These are phyloP conservation scores for Hybognathus amarus DNA, from an alignment of 2,797 vertebrate species.

Conservation along the genomic window DNA sequence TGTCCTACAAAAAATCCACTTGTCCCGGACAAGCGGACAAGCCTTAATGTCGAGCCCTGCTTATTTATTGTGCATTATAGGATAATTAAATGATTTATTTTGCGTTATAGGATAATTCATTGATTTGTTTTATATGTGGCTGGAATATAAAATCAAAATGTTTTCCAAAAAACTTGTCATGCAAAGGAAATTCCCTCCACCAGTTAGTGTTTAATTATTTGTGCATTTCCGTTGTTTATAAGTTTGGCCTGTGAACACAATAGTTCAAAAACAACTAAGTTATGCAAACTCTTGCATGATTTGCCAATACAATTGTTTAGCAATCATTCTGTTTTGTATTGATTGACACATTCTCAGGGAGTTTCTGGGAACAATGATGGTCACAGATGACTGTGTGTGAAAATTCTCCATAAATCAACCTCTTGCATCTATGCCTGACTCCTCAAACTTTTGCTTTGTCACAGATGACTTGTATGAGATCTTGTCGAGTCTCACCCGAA, in stretches of 20 bases:
- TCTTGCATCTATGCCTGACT: background rate
- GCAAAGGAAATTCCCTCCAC: background rate
- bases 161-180: background rate
- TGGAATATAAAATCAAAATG: background rate
- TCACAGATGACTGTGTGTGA: background rate
- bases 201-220: too few species aligned
- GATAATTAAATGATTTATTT: background rate
- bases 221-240: too few species aligned
- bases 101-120: background rate
- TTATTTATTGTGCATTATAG: background rate
- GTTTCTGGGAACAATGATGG: background rate
- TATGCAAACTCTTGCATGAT: too few species aligned
- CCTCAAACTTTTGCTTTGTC: background rate
- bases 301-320: background rate
- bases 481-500: constrained; percentile 87
- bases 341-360: too few species aligned
- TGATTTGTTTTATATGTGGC: background rate
- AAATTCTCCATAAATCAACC: background rate
- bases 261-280: too few species aligned
- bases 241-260: too few species aligned
- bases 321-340: background rate
- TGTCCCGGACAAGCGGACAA: too few species aligned
- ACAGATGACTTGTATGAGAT: constrained; percentile 93
- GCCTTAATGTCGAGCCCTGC: too few species aligned
- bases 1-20: too few species aligned